Percentiles rank a stretch among this genome's conserved stretches.
Conservation (phyloP, 2,797 vertebrate genomes). For the Oreortyx pictus region DNA sequence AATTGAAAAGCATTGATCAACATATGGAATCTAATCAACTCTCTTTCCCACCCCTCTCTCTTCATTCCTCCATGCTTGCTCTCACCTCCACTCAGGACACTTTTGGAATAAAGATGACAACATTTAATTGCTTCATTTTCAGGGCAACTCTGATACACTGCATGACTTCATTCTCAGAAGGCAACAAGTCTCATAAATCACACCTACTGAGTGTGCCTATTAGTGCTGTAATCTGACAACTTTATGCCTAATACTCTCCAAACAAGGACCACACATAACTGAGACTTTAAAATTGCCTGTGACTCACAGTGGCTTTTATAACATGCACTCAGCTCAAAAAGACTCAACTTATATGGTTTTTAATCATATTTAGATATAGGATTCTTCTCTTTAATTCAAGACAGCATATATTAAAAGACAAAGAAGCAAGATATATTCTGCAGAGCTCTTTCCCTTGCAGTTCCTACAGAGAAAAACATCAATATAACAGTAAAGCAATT, state of each 20-base stretch:
- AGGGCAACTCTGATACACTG: not conserved
- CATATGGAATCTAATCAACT: not conserved
- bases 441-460: constrained; percentile 44
- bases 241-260: constrained; percentile 56
- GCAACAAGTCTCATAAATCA: constrained; percentile 39
- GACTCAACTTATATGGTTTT: constrained; percentile 67
- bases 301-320: constrained; percentile 74
- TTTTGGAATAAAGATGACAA: constrained; percentile 44
- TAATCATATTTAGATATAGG: constrained; percentile 72
- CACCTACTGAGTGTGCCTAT: constrained; percentile 49
- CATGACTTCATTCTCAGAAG: constrained; percentile 26
- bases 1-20: constrained; percentile 22
- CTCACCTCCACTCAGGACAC: not conserved
- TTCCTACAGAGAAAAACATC: constrained; percentile 28
- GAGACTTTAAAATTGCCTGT: constrained; percentile 72
- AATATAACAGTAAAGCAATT: constrained; percentile 7
- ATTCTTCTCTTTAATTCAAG: constrained; percentile 73
- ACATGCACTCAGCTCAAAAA: constrained; percentile 62
- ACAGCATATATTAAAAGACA: constrained; percentile 1
- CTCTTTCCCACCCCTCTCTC: not conserved
- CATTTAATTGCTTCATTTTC: constrained; percentile 40
- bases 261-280: constrained; percentile 79
- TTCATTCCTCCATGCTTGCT: not conserved
- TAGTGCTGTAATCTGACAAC: constrained; percentile 54
- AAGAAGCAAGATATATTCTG: constrained; percentile 31